A percentile compares a stretch with the other conserved stretches of the same genome.
phyloP scores from a whole-genome alignment of 2,113 vertebrate genomes.

The Ondatra zibethicus region DNA sequence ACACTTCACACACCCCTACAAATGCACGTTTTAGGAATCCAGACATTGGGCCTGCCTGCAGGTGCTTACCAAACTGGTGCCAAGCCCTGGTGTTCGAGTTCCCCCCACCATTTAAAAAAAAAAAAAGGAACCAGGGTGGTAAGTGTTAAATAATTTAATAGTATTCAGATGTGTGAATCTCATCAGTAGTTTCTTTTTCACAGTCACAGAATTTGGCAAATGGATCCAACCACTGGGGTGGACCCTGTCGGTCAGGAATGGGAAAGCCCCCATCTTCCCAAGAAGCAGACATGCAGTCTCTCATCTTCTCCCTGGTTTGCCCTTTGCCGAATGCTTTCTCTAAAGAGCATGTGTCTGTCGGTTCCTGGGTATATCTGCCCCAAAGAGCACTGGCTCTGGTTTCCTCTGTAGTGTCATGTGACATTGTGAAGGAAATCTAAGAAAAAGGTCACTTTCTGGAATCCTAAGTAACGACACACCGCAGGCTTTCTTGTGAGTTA shows the following conservation, averaged over 20 bases:
- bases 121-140: slow-evolving; percentile 10
- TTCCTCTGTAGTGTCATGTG: not conserved
- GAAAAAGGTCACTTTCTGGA: not conserved
- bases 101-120: not conserved
- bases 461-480: not conserved
- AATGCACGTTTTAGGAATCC: slow-evolving; percentile 80
- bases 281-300: not conserved
- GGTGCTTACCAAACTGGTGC: not conserved
- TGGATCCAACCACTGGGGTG: not conserved
- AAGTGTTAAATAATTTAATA: slow-evolving; percentile 86
- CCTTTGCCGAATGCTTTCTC: not conserved
- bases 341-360: not conserved
- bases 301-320: not conserved
- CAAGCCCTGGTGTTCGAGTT: not conserved
- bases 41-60: slow-evolving; percentile 50
- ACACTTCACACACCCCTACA: slow-evolving; percentile 85
- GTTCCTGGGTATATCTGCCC: not conserved
- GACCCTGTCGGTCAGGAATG: slow-evolving; percentile 53
- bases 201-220: slow-evolving; percentile 68
- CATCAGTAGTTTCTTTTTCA: slow-evolving; percentile 82
- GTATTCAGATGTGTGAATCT: slow-evolving; percentile 77
- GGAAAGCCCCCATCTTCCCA: slow-evolving; percentile 44
- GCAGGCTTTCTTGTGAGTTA: not conserved
- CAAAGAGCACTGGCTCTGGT: not conserved
- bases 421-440: not conserved